Base-by-base conservation (phyloP, 2,113 vertebrate genomes). In the Athene noctua region DNA sequence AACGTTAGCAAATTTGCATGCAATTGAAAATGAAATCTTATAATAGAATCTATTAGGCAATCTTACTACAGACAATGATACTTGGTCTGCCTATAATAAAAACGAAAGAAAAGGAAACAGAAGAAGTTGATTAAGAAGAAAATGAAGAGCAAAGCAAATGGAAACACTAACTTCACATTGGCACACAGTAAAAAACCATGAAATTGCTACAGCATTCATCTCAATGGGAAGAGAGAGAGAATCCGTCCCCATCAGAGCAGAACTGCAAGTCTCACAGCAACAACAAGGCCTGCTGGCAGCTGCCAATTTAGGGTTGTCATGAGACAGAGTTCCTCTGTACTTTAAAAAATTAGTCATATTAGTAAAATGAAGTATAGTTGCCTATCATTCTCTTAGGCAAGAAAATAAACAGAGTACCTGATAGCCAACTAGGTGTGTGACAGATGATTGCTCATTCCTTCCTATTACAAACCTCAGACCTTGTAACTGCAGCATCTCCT, bases 271-370 rank as follows among this genome's bases (percentile, higher is more conserved):
- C 61, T 75, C 80, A 62, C 20, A 62, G 88, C 59, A 94, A 38
- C 38, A 88, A 54, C 42, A 71, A 92, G 77, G 46, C 29, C 54
- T 68, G 79, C 34, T 46, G 70, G 62, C 61, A 91, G 91, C 68
- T 92, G 83, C 80, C 86, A 91, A 27, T 92, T 80, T 71, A 67
- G 40, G 44, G 70, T 44, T 85, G 46, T 81, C n/a, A 57, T 22
- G 54, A 94, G 73, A 74, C 20, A 34, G 32, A 10, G 44, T 46
- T 83, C 44, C 72, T 59, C 66, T 23, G 36, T 51, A 61, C 81
- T 82, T 92, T 10, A 73, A 84, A 96, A 89, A 88, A 91, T 92
- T 57, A 95, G 78, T 68, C 80, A 62, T 79, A 72, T 82, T 88
- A 81, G 44, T 65, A 91, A 84, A 94, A 84, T 54, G 54, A 88